These are phyloP conservation scores for Ichneumon xanthorius DNA, from an alignment of 2,888 invertebrate genomes.

Conservation along the genomic window DNA sequence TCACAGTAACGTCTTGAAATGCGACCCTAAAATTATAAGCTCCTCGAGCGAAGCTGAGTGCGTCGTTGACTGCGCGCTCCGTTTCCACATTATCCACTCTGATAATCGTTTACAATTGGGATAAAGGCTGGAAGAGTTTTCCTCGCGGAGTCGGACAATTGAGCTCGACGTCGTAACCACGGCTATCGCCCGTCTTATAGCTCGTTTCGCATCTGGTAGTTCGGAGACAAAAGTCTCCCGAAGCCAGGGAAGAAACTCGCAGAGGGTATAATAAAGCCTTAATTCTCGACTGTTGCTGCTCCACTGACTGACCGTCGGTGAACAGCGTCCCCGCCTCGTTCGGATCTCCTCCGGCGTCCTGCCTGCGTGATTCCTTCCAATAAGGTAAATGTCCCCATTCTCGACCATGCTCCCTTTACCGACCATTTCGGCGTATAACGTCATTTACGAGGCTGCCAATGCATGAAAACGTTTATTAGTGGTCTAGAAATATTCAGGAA, in stretches of 20 bases:
- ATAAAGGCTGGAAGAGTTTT: not conserved
- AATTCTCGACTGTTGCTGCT: slow-evolving; percentile 27
- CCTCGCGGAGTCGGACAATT: not conserved
- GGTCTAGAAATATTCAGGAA: too few relatives aligned
- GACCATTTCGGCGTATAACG: too few relatives aligned
- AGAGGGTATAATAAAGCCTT: slow-evolving; percentile 27
- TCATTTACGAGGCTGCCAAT: too few relatives aligned
- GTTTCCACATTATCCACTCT: not conserved
- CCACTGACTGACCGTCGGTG: not conserved
- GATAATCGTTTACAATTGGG: not conserved
- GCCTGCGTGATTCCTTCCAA: not conserved
- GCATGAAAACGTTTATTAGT: too few relatives aligned
- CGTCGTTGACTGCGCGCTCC: not conserved
- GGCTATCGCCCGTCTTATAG: not conserved
- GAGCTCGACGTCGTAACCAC: not conserved
- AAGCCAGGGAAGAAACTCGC: slow-evolving; percentile 3
- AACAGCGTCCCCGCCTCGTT: slow-evolving; percentile 22
- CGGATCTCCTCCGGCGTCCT: not conserved
- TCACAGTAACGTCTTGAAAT: too few relatives aligned
- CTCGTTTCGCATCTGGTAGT: slow-evolving; percentile 2
- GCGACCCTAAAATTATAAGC: not conserved
- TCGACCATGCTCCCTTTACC: too few relatives aligned
- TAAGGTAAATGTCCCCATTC: too few relatives aligned
- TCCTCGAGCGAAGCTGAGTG: not conserved
- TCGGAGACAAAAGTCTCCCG: slow-evolving; percentile 14